Evolutionary conservation across 2,113 vertebrate species (phyloP).

Genomic region (Gambusia affinis): DNA sequence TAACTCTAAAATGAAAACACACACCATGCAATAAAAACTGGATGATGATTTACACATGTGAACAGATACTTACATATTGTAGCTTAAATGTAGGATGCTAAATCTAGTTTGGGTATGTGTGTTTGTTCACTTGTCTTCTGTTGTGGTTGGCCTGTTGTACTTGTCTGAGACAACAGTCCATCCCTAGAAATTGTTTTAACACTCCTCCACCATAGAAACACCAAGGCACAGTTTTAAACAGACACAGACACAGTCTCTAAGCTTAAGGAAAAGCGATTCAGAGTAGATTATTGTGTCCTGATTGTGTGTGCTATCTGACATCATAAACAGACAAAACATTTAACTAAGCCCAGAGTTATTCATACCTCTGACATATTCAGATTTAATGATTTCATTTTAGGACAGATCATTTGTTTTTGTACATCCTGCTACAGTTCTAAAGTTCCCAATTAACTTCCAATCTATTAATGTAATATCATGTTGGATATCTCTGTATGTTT

Average conservation of each 20-base stretch:
- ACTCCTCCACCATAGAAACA: slow-evolving; percentile 30
- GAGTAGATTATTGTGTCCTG: neutral
- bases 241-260: neutral
- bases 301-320: neutral
- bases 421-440: neutral
- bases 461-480: too few relatives aligned
- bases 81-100: neutral
- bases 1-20: slow-evolving; percentile 10
- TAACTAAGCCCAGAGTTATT: neutral
- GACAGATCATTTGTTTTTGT: neutral
- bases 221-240: slow-evolving; percentile 25
- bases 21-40: neutral
- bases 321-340: neutral
- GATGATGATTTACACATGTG: slow-evolving; percentile 34
- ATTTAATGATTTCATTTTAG: neutral
- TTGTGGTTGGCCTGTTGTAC: slow-evolving; percentile 50
- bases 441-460: too few relatives aligned
- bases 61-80: slow-evolving; percentile 5
- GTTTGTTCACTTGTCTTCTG: slow-evolving; percentile 27
- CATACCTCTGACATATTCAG: neutral
- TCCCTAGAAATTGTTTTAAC: slow-evolving; percentile 54
- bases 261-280: neutral
- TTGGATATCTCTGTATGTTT: too few relatives aligned
- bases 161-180: slow-evolving; percentile 44
- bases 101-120: neutral